Evolutionary conservation across 1,140 invertebrate species (phyloP).

Genomic region (Rhagoletis zephyria): DNA sequence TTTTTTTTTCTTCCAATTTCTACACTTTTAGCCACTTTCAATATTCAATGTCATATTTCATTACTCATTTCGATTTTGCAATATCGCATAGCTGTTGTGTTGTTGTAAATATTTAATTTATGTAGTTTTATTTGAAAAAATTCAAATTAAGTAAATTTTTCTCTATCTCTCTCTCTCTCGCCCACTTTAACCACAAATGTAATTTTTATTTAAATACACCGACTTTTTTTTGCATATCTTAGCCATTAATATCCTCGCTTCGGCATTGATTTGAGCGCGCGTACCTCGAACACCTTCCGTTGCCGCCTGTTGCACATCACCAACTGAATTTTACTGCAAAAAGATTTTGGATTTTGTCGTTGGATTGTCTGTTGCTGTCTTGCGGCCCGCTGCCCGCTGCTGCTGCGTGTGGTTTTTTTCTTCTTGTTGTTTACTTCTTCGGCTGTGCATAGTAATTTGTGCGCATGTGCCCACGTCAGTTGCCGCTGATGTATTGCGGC

Average conservation of each 20-base stretch:
- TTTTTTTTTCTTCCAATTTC: neutral
- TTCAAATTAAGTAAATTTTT: neutral
- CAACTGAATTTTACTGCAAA: constrained; percentile 30
- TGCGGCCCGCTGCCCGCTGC: neutral
- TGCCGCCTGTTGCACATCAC: constrained; percentile 33
- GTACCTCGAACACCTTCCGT: constrained; percentile 12
- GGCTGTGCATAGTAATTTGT: neutral
- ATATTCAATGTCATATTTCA: neutral
- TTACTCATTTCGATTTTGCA: neutral
- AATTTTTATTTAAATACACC: neutral
- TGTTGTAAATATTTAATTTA: neutral
- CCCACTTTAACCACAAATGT: neutral
- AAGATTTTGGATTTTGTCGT: constrained; percentile 28
- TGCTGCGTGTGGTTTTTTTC: neutral
- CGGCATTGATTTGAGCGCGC: neutral
- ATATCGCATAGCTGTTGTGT: neutral
- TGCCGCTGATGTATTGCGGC: neutral
- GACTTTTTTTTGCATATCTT: neutral
- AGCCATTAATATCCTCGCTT: neutral
- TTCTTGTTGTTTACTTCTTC: neutral
- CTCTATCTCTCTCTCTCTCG: neutral
- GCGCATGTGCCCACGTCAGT: neutral
- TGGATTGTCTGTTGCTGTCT: neutral
- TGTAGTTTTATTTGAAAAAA: neutral
- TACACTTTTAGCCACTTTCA: neutral